Percentiles rank a stretch among this genome's conserved stretches.
phyloP scores from a whole-genome alignment of 2,113 vertebrate genomes.

The Rissa tridactyla region DNA sequence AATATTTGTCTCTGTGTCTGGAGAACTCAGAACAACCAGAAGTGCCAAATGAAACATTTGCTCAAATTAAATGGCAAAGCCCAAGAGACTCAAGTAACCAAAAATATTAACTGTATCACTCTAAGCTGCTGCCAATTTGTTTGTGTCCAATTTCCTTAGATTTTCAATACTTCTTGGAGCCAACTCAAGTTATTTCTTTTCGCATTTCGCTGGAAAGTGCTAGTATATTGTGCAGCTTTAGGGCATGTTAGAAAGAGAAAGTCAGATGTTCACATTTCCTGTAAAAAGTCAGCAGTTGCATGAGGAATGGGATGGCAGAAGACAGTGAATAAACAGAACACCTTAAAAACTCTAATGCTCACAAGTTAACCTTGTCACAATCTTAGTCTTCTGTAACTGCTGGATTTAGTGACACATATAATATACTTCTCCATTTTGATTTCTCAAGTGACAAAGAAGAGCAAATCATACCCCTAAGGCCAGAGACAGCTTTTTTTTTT shows the following conservation, averaged over 20 bases:
- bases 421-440: background rate
- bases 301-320: background rate
- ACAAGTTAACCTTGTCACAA: background rate
- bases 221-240: background rate
- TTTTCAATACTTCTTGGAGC: background rate
- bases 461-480: background rate
- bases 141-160: conserved; percentile 9
- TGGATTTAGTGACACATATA: background rate
- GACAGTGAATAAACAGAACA: background rate
- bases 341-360: background rate
- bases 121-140: background rate
- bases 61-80: conserved; percentile 54
- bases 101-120: conserved; percentile 18
- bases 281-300: rapidly evolving
- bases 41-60: conserved; percentile 70
- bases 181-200: background rate
- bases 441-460: background rate
- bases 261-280: background rate
- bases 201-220: background rate
- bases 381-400: background rate
- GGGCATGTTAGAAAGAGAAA: background rate
- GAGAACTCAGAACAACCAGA: conserved; percentile 41
- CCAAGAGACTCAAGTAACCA: conserved; percentile 24
- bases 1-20: conserved; percentile 63
- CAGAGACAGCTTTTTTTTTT: background rate